These are phyloP conservation scores for Chirona hameri DNA, from an alignment of 2,888 invertebrate species.

Conservation along the genomic window DNA sequence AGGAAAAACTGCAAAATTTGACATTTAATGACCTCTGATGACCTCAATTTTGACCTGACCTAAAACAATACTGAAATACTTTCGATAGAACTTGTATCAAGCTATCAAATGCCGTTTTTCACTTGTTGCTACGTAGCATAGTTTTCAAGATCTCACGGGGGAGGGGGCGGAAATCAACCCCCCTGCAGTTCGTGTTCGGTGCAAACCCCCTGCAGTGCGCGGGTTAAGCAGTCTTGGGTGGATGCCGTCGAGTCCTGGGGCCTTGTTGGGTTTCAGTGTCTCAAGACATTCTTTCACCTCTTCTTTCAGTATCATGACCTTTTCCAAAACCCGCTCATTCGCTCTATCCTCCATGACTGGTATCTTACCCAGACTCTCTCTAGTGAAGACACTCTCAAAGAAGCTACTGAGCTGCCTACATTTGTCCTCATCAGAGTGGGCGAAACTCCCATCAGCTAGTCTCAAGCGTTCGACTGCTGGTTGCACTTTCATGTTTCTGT, in stretches of 20 bases:
- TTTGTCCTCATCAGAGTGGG: background rate
- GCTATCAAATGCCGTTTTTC: too few relatives aligned
- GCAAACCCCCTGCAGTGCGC: too few relatives aligned
- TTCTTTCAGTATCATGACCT: background rate
- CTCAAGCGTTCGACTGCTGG: background rate
- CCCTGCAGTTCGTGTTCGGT: too few relatives aligned
- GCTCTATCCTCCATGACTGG: background rate
- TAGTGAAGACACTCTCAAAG: background rate
- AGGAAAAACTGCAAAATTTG: too few relatives aligned
- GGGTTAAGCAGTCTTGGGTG: background rate
- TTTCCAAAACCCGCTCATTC: background rate
- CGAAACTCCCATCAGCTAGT: background rate
- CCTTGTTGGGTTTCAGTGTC: background rate
- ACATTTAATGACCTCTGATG: too few relatives aligned
- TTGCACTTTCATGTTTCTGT: background rate
- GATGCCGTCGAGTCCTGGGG: background rate
- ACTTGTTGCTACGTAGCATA: too few relatives aligned
- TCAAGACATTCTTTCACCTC: background rate
- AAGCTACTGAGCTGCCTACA: background rate
- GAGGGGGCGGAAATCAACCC: too few relatives aligned
- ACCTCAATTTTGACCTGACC: too few relatives aligned
- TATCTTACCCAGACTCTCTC: background rate
- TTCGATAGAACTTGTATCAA: too few relatives aligned
- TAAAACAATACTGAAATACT: too few relatives aligned
- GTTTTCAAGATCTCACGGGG: too few relatives aligned